Evolutionary conservation across 2,113 vertebrate genomes (phyloP), one percentile per base, ranked within the genome.

Genomic region (Tragelaphus scriptus): DNA sequence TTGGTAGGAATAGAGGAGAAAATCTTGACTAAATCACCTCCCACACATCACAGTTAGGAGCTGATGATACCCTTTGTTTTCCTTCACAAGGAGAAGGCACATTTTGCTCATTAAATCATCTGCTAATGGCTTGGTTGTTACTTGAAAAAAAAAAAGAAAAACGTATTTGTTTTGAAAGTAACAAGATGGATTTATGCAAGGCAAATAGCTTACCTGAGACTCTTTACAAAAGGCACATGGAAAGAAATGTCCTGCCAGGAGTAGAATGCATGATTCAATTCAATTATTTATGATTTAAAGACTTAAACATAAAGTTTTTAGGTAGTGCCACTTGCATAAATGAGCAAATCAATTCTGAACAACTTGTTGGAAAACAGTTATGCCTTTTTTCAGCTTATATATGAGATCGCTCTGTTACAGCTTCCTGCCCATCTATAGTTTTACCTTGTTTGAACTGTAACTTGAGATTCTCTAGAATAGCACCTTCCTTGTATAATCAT

Each of bases 211-310:
- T 91, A 91, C 63, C 81, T 90, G 85, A 92, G 17, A 88, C 47
- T 55, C 40, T 94, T 94, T 88, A 65, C 65, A 92, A 95, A 96
- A 88, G 36, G 13, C 25, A 92, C 1, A 17, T 13, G 58, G 25
- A 88, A 94, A 92, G 55, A 87, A 81, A 95, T 17, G 55, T 15
- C 85, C 59, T 56, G 32, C 47, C 30, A 47, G 75, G 90, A 25
- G 40, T 26, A 87, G 47, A 94, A 90, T 59, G 40, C 16, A 65
- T 23, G 26, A 65, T 28, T 19, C 32, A 85, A 63, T 51, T 94
- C 36, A 96, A 58, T 91, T 87, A 91, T 84, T 94, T 59, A 91
- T 77, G 49, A 90, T 40, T 88, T 95, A 80, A 93, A 97, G 32
- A 81, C 21, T 32, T 61, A 55, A 58, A 65, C 77, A 30, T n/a